Evolutionary conservation across 2,113 vertebrate genomes (phyloP).

Genomic region (Mormoops blainvillei): DNA sequence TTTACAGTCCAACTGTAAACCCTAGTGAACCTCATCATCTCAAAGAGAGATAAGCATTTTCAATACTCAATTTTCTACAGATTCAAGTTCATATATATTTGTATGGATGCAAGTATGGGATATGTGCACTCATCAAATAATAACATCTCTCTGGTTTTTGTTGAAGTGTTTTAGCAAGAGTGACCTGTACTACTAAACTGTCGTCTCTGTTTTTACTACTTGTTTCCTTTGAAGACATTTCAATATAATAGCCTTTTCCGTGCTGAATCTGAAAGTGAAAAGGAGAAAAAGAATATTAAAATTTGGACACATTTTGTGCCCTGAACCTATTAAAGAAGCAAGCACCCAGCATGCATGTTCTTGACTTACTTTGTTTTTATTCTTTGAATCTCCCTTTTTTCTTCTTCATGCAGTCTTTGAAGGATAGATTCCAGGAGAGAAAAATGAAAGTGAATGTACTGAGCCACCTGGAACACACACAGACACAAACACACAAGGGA

Average conservation of each 20-base stretch:
- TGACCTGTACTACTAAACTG: conserved; percentile 73
- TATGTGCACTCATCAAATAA: not conserved
- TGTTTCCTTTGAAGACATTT: conserved; percentile 79
- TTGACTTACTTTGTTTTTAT: conserved; percentile 83
- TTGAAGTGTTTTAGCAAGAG: fast-evolving
- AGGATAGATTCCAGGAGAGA: conserved; percentile 89
- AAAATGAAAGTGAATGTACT: conserved; percentile 91
- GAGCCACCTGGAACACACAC: conserved; percentile 85
- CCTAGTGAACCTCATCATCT: not conserved
- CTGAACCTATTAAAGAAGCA: not conserved
- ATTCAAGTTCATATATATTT: not conserved
- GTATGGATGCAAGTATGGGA: not conserved
- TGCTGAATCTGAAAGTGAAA: conserved; percentile 81
- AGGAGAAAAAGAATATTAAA: conserved; percentile 14
- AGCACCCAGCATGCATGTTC: fast-evolving
- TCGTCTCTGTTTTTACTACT: conserved; percentile 85
- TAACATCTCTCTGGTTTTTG: not conserved
- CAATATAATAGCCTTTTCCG: conserved; percentile 81
- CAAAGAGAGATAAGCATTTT: not conserved
- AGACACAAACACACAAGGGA: not conserved
- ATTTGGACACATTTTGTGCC: not conserved
- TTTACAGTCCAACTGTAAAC: conserved; percentile 14
- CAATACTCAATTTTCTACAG: not conserved
- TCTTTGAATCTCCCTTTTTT: conserved; percentile 84
- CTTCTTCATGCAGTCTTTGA: conserved; percentile 86